Evolutionary conservation across 2,888 invertebrate genomes (phyloP), one percentile per base, ranked within the genome.

Genomic region (Tinea trinotella): DNA sequence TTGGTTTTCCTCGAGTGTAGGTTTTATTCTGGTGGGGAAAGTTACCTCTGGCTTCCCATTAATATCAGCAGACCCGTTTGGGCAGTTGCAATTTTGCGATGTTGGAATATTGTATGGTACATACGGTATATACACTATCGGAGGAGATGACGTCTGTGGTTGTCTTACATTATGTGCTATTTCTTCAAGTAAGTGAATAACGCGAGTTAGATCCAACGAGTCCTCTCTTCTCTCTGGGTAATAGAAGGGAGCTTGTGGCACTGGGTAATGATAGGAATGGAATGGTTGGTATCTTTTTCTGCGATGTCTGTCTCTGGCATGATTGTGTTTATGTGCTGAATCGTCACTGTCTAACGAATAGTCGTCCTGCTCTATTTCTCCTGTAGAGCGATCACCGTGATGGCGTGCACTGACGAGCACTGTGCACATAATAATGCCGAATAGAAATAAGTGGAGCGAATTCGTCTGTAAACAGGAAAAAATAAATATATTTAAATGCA

Each of bases 121-220:
- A 54, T 77, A 79, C 0, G 73, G 78, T 20, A 83, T 63, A 61
- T 80, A 82, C 54, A 81, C 70, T 2, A 75, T 74, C 53, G 76
- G 76, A 1, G 75, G 74, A 1, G 63, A 65, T 1, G 70, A 62
- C 9, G 62, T 65, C 3, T 65, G 67, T 0, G 70, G 68, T 12
- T 68, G 64, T 55, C 60, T 71, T 10, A 78, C 56, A 30, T 68
- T 66, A 9, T 56, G 55, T 1, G 72, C 63, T 55, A 83, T 69
- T 48, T 83, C 82, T 53, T 81, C 76, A 13, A 81, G 62, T 19
- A 75, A 57, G 54, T 64, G 71, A 9, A 69, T 62, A 52, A 83
- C 76, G 55, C 73, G 67, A 0, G 67, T 64, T 3, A 77, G 56
- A 0, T 67, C 54, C 3, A 76, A 75, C 55, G 73, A 71, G 22